Conservation (phyloP, 2,888 invertebrate species). For the Antheraea assamensis region DNA sequence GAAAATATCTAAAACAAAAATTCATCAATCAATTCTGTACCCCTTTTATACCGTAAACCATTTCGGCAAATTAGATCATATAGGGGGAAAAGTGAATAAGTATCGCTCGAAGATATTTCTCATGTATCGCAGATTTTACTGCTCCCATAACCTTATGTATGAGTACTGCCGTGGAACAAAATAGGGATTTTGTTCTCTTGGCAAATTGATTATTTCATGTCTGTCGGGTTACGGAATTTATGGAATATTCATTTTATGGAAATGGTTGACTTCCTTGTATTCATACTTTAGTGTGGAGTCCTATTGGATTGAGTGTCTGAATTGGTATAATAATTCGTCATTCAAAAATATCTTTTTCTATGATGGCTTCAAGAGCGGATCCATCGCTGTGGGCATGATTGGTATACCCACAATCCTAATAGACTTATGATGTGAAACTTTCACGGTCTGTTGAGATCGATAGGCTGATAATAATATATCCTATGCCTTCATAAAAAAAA, state of each 20-base stretch:
- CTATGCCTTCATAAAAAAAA: too few relatives aligned
- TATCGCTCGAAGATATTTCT: slow-evolving; percentile 24
- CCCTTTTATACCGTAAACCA: background rate
- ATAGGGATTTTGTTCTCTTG: slow-evolving; percentile 14
- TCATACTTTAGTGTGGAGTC: background rate
- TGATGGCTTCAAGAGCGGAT: too few relatives aligned
- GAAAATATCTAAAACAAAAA: background rate
- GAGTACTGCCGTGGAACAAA: background rate
- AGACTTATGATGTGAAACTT: too few relatives aligned
- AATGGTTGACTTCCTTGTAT: background rate
- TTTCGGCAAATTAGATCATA: background rate
- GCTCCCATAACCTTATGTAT: slow-evolving; percentile 26
- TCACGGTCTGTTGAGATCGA: too few relatives aligned
- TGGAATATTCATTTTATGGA: slow-evolving; percentile 10
- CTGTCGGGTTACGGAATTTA: background rate
- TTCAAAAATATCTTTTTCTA: too few relatives aligned
- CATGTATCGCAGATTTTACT: slow-evolving; percentile 28
- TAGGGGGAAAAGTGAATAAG: background rate
- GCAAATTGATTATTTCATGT: slow-evolving; percentile 16
- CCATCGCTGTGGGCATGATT: too few relatives aligned
- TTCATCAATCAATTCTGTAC: background rate
- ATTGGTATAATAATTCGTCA: too few relatives aligned
- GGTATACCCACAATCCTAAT: too few relatives aligned
- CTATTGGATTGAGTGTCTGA: too few relatives aligned
- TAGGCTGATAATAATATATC: too few relatives aligned